Conservation (phyloP, 1,140 invertebrate species). For the Tetramorium parvispinum region DNA sequence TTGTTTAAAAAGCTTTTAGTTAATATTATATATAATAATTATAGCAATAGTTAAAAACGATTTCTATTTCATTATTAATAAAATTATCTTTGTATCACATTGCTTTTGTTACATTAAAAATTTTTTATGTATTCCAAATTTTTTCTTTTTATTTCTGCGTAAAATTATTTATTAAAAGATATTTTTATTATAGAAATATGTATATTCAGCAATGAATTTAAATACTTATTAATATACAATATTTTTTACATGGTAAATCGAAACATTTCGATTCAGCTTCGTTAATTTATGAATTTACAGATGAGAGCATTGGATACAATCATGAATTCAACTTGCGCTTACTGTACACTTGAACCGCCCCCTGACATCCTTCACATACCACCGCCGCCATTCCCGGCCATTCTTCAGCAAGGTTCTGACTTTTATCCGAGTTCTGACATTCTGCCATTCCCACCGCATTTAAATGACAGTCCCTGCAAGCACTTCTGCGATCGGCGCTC, state of each 20-base stretch:
- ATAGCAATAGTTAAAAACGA: background rate
- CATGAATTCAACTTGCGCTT: constrained; percentile 78
- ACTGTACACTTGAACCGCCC: constrained; percentile 91
- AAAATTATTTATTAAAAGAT: too few species aligned
- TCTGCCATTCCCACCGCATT: constrained; percentile 73
- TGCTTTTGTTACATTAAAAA: too few species aligned
- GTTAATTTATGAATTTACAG: constrained; percentile 55
- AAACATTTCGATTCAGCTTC: constrained; percentile 4
- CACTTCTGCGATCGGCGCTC: constrained; percentile 85
- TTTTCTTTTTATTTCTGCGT: too few species aligned
- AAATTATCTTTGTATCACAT: too few species aligned
- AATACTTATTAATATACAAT: background rate
- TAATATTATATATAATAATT: background rate
- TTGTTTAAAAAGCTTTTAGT: background rate
- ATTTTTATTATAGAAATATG: background rate
- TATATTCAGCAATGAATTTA: constrained; percentile 2
- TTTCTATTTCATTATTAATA: background rate
- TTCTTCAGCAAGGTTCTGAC: constrained; percentile 86
- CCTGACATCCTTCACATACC: constrained; percentile 92
- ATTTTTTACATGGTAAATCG: background rate
- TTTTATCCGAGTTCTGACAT: constrained; percentile 77
- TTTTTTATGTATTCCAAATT: too few species aligned
- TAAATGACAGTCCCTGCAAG: constrained; percentile 83
- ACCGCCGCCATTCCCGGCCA: constrained; percentile 92
- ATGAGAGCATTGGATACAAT: constrained; percentile 73